These are phyloP conservation scores for Danaus chrysippus DNA, from an alignment of 2,888 invertebrate genomes.

Conservation along the genomic window DNA sequence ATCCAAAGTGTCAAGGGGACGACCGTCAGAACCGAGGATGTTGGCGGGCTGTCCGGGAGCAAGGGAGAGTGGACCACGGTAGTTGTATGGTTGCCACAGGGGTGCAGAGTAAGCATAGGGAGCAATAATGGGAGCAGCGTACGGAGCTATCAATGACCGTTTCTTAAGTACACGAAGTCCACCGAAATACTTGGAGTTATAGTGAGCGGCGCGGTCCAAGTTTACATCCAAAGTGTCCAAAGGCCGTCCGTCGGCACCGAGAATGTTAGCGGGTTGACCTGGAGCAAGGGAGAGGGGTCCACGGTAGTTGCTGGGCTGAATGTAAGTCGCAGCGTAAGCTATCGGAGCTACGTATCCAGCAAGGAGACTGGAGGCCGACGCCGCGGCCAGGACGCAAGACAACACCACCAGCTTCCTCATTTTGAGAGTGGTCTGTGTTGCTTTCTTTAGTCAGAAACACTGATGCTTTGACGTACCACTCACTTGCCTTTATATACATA, in stretches of 20 bases:
- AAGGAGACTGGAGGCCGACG: constrained; percentile 61
- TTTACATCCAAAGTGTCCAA: constrained; percentile 69
- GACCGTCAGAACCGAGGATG: constrained; percentile 63
- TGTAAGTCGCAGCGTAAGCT: constrained; percentile 44
- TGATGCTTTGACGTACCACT: constrained; percentile 49
- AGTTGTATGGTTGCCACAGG: constrained; percentile 48
- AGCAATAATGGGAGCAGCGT: constrained; percentile 29
- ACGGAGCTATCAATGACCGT: constrained; percentile 35
- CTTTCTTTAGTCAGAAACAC: constrained; percentile 50
- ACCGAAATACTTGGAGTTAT: constrained; percentile 57
- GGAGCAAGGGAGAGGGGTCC: constrained; percentile 67
- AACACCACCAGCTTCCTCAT: constrained; percentile 81
- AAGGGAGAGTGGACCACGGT: constrained; percentile 63
- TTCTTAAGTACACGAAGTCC: constrained; percentile 57
- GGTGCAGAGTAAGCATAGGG: constrained; percentile 28
- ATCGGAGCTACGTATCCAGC: constrained; percentile 43
- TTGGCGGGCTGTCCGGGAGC: constrained; percentile 70
- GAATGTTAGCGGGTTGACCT: constrained; percentile 66
- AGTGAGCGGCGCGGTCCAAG: constrained; percentile 66
- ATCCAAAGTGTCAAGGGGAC: constrained; percentile 68
- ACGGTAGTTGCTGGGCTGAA: constrained; percentile 54
- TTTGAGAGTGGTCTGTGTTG: constrained; percentile 70
- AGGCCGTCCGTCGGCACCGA: constrained; percentile 66
- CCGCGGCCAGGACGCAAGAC: constrained; percentile 80
- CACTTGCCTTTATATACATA: constrained; percentile 54